These are phyloP conservation scores for Pipistrellus kuhlii DNA, from an alignment of 2,797 vertebrate genomes.

Conservation along the genomic window DNA sequence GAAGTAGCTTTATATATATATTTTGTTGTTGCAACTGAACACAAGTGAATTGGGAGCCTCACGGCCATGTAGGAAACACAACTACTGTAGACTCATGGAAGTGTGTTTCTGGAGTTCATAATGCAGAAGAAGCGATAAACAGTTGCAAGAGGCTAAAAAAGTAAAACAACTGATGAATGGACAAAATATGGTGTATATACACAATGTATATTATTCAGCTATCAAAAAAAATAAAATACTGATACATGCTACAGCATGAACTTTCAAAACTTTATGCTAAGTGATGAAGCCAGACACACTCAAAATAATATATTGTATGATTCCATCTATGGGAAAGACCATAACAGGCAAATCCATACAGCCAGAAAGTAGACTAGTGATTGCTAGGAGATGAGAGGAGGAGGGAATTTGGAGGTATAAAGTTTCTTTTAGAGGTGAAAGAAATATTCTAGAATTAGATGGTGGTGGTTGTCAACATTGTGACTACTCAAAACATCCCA, in stretches of 20 bases:
- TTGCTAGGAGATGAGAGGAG: not conserved
- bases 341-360: not conserved
- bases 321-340: not conserved
- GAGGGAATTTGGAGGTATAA: not conserved
- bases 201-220: not conserved
- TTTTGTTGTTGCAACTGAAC: not conserved
- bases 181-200: not conserved
- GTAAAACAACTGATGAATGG: not conserved
- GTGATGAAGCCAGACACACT: not conserved
- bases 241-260: not conserved
- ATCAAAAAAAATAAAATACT: not conserved
- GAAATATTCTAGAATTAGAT: constrained; percentile 7
- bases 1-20: not conserved
- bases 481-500: not conserved
- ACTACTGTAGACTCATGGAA: constrained; percentile 42
- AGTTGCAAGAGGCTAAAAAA: constrained; percentile 58
- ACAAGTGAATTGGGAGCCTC: constrained; percentile 14
- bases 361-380: not conserved
- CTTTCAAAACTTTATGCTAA: not conserved
- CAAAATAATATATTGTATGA: not conserved
- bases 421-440: not conserved
- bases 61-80: constrained; percentile 23
- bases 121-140: constrained; percentile 61
- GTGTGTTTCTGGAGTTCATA: constrained; percentile 61
- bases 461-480: not conserved